Percentiles rank a stretch among this genome's conserved stretches.
Conservation (phyloP, 92 coral and sea anemone species). For the Epizoanthus rinbou region DNA sequence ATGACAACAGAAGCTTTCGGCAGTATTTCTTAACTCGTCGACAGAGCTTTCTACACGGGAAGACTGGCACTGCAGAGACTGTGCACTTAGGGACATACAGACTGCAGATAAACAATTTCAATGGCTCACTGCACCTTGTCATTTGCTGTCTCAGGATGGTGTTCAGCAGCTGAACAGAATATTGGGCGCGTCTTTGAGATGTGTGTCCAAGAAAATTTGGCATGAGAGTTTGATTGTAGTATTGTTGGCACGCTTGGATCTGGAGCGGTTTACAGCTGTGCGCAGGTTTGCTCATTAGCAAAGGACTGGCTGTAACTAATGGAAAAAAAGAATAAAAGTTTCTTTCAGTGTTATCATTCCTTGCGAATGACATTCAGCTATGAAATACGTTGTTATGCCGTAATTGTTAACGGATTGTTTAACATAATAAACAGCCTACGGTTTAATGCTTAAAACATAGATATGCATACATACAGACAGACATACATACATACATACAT, state of each 20-base stretch:
- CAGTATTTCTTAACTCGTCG: slow-evolving; percentile 24
- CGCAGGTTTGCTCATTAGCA: background rate
- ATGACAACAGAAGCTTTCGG: background rate
- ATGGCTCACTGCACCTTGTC: background rate
- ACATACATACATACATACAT: no score
- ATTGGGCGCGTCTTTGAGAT: slow-evolving; percentile 5
- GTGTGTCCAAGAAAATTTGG: slow-evolving; percentile 23
- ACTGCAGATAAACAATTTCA: slow-evolving; percentile 11
- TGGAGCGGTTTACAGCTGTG: slow-evolving; percentile 5
- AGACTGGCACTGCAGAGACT: background rate
- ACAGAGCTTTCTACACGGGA: slow-evolving; percentile 31
- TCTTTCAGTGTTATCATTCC: background rate
- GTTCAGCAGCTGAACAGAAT: background rate
- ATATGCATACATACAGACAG: no score
- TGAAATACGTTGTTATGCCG: no score
- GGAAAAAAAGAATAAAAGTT: background rate
- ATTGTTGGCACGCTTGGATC: background rate
- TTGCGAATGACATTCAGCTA: no score
- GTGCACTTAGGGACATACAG: slow-evolving; percentile 20
- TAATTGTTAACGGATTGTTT: no score
- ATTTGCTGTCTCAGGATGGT: background rate
- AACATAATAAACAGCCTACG: no score
- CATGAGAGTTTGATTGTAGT: slow-evolving; percentile 21
- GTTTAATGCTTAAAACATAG: no score
- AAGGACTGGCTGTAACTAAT: background rate